A percentile compares a stretch with the other conserved stretches of the same genome.
phyloP scores from a whole-genome alignment of 2,797 vertebrate genomes.

The Holocentrus rufus region DNA sequence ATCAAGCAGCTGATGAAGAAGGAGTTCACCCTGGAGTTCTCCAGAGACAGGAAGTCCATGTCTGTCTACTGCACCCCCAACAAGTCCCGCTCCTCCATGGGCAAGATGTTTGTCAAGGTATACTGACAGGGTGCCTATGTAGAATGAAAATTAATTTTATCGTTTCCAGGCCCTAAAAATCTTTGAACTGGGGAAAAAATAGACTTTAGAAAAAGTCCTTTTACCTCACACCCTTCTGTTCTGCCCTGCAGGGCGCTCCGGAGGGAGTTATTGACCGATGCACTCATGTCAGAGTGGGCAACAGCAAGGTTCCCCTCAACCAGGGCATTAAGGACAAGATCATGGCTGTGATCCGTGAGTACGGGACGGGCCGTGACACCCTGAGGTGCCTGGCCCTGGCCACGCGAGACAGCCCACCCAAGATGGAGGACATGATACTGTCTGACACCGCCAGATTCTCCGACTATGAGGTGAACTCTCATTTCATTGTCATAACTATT shows the following conservation, averaged over 20 bases:
- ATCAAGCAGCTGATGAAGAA: conserved; percentile 99
- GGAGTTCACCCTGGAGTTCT: conserved; percentile 97
- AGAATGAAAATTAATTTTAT: not conserved
- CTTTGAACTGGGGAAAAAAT: too few species aligned
- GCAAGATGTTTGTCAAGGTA: conserved; percentile 99
- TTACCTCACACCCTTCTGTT: not conserved
- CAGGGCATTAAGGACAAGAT: conserved; percentile 93
- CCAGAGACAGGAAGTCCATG: conserved; percentile 98
- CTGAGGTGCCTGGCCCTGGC: conserved; percentile 95
- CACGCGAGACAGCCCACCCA: conserved; percentile 91
- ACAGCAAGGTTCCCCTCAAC: conserved; percentile 86
- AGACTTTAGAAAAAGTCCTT: too few species aligned
- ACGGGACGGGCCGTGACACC: conserved; percentile 94
- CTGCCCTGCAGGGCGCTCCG: conserved; percentile 88
- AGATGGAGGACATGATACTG: conserved; percentile 92
- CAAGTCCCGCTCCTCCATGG: conserved; percentile 89
- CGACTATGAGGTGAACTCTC: conserved; percentile 89
- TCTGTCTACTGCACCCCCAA: conserved; percentile 96
- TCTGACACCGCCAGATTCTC: conserved; percentile 88
- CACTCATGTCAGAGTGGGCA: conserved; percentile 90
- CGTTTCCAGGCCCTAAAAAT: not conserved
- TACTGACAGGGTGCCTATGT: not conserved
- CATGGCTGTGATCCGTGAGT: conserved; percentile 94
- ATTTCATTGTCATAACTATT: conserved; percentile 75
- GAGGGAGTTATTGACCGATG: conserved; percentile 97